These are phyloP conservation scores for Netelia virgata DNA, from an alignment of 2,888 invertebrate species.

Conservation along the genomic window DNA sequence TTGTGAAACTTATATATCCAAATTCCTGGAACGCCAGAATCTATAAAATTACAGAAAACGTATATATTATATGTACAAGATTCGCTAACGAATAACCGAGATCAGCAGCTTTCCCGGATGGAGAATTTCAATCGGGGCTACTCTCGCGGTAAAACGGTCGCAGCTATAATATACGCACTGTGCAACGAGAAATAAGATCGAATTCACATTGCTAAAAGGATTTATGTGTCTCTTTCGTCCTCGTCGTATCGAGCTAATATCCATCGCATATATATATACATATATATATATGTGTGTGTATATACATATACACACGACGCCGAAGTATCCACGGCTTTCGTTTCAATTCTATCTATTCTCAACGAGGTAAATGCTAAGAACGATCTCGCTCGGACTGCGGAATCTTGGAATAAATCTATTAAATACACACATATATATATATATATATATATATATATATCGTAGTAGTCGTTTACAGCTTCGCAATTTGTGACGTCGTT, in stretches of 20 bases:
- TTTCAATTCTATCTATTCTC: slow-evolving; percentile 59
- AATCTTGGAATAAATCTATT: slow-evolving; percentile 59
- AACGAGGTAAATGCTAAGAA: slow-evolving; percentile 47
- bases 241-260: slow-evolving; percentile 36
- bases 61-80: neutral
- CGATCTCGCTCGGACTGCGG: slow-evolving; percentile 48
- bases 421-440: slow-evolving; percentile 10
- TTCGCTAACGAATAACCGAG: slow-evolving; percentile 2
- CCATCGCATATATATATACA: slow-evolving; percentile 27
- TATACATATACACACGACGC: neutral
- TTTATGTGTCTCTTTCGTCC: slow-evolving; percentile 58
- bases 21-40: slow-evolving; percentile 51
- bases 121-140: slow-evolving; percentile 53
- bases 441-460: slow-evolving; percentile 14
- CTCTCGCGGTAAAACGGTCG: slow-evolving; percentile 24
- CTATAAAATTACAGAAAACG: slow-evolving; percentile 4
- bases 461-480: slow-evolving; percentile 33
- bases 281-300: neutral
- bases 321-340: slow-evolving; percentile 43
- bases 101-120: slow-evolving; percentile 47
- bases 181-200: slow-evolving; percentile 54
- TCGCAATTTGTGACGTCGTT: slow-evolving; percentile 61
- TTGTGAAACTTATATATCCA: slow-evolving; percentile 40
- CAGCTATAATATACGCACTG: slow-evolving; percentile 47
- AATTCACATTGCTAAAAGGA: slow-evolving; percentile 63